These are phyloP conservation scores for Glossophaga mutica DNA, from an alignment of 2,797 vertebrate genomes.

Conservation along the genomic window DNA sequence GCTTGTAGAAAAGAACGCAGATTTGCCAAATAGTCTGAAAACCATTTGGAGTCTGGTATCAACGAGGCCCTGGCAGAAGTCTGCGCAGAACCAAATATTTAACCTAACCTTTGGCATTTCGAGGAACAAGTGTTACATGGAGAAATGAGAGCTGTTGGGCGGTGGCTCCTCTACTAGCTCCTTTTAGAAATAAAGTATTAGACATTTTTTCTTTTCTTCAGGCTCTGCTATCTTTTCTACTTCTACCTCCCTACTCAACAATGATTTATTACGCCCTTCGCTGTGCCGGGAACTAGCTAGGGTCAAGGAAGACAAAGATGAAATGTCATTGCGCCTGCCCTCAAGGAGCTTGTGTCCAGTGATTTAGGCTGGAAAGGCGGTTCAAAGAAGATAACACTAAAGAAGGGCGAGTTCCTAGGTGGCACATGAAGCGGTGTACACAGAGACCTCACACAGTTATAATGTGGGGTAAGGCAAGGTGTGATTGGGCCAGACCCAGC, in stretches of 20 bases:
- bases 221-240: not conserved
- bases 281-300: not conserved
- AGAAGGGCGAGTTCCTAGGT: not conserved
- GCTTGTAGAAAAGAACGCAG: constrained; percentile 2
- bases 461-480: not conserved
- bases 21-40: constrained; percentile 49
- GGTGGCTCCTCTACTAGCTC: not conserved
- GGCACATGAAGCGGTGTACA: not conserved
- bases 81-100: constrained; percentile 11
- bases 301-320: not conserved
- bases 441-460: not conserved
- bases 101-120: constrained; percentile 28
- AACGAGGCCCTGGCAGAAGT: not conserved
- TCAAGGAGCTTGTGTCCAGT: not conserved
- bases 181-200: constrained; percentile 1
- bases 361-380: not conserved
- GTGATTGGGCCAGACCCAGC: not conserved
- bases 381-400: not conserved
- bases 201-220: not conserved
- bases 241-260: not conserved
- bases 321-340: not conserved
- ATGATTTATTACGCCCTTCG: not conserved
- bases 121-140: not conserved
- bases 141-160: not conserved
- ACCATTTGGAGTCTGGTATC: constrained; percentile 39